Base-by-base conservation (phyloP, 2,888 invertebrate genomes). In the Axea sp. region DNA sequence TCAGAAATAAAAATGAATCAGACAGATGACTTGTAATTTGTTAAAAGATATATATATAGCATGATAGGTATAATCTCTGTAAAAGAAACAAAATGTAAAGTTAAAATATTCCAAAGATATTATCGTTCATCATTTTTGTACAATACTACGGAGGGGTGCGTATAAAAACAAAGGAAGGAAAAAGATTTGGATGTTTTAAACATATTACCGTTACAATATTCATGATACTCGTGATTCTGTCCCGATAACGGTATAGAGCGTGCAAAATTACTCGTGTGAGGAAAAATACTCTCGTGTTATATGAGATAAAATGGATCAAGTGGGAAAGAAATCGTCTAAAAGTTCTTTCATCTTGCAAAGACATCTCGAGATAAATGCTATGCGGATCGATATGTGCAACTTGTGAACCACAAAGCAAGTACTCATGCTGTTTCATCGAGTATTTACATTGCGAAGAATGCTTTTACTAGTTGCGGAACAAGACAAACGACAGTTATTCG, bases 391-490 rank as follows among this genome's bases (percentile, higher is more conserved):
- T 69, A 60, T 69, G 51, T 51, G 60, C 69, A 60, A 51, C 60
- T 69, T 39, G 60, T 22, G 15, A 17, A 19, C 45, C 53, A 53
- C 69, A 69, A 69, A 60, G 60, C 69, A 45, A 69, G 60, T 53
- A 41, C 17, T 33, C 31, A 15, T 7, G 51, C 28, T 51, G 60
- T 69, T 62, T 60, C 55, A 69, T 69, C 45, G 55, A 47, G 45
- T 62, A 69, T 69, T 69, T 69, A 69, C 69, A 62, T 69, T 39
- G 39, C 55, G 37, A 62, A 62, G 60, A 60, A 60, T 55, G 53
- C 51, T 59, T 68, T 51, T 57, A 57, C 57, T 51, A 59, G 68
- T 51, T 59, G 59, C 43, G 15, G 15, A 59, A 68, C 51, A 49
- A 59, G 51, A 68, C 59, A 59, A 35, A 59, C 68, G 59, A 51